Base-by-base conservation (phyloP, 2,797 vertebrate genomes). In the Acanthurus leucopareius region DNA sequence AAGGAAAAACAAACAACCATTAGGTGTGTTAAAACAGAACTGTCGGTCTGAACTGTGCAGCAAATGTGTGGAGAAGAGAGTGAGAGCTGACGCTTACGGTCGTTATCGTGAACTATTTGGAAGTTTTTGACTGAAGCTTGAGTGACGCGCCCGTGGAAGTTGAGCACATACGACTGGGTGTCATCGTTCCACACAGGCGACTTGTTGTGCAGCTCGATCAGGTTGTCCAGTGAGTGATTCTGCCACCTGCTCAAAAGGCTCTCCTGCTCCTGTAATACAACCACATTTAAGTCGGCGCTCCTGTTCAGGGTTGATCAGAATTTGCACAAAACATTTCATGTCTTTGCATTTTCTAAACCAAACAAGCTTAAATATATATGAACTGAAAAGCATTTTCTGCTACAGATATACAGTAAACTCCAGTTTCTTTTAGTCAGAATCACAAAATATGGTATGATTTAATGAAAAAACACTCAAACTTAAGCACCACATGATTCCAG, bases 81-180 rank as follows among this genome's bases (percentile, higher is more conserved):
- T 0, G 15, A 14, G 5, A 2, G 7, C 28, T 45, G 48, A 20
- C 8, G 93, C 97, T 97, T 84, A 99, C 98, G 96, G 92, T 99
- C 98, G 38, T 97, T 98, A 71, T 97, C 96, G 10, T 99, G 98
- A 64, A 99, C 97, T 7, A 99, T 99, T 91, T 99, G 98, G 82
- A 99, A 99, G 94, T 99, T 99, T 91, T 99, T 99, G 82, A 99
- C 98, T 0, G 98, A 99, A 0, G 98, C 98, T 83, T 99, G 98
- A 0, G 98, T 99, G 68, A 99, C 98, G 8, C 98, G 96, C 13
- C 98, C 98, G 7, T 98, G 97, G 88, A 99, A 99, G 88, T 99
- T 99, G 17, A 99, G 95, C 88, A 99, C 97, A 0, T 99, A 99
- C 0, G 97, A 99, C 84, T 99, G 98, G 0, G 97, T 99, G 92